Percentiles rank a stretch among this genome's conserved stretches.
These are phyloP conservation scores for Rhodophaea formosa DNA, from an alignment of 2,888 invertebrate species.

Conservation along the genomic window DNA sequence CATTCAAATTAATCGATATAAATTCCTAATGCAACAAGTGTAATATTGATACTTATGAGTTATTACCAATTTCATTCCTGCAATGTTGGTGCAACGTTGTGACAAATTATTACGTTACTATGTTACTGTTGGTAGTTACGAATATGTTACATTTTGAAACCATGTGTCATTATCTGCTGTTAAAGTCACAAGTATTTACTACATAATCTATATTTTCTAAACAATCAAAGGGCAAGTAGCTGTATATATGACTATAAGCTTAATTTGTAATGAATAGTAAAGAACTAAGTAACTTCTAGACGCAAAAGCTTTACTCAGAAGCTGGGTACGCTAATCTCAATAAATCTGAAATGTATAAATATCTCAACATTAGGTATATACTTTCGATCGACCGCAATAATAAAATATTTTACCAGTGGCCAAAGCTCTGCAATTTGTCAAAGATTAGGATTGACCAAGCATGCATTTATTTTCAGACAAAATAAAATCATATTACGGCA, in stretches of 20 bases:
- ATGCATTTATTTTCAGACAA: not conserved
- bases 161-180: constrained; percentile 4
- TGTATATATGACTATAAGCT: no score
- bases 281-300: no score
- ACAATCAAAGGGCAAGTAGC: not conserved
- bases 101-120: constrained; percentile 15
- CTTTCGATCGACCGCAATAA: no score
- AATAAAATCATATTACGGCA: not conserved
- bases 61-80: constrained; percentile 12
- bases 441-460: no score
- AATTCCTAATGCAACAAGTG: constrained; percentile 23
- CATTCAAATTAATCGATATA: constrained; percentile 21
- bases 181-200: constrained; percentile 7
- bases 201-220: not conserved
- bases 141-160: constrained; percentile 14
- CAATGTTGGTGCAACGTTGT: constrained; percentile 10
- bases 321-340: no score
- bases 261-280: no score
- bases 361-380: no score
- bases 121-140: not conserved
- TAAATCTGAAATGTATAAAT: no score
- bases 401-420: no score
- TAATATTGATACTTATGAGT: not conserved
- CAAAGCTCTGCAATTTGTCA: no score
- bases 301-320: no score